phyloP scores from a whole-genome alignment of 2,797 vertebrate genomes.

The Gymnoscopelus braueri region DNA sequence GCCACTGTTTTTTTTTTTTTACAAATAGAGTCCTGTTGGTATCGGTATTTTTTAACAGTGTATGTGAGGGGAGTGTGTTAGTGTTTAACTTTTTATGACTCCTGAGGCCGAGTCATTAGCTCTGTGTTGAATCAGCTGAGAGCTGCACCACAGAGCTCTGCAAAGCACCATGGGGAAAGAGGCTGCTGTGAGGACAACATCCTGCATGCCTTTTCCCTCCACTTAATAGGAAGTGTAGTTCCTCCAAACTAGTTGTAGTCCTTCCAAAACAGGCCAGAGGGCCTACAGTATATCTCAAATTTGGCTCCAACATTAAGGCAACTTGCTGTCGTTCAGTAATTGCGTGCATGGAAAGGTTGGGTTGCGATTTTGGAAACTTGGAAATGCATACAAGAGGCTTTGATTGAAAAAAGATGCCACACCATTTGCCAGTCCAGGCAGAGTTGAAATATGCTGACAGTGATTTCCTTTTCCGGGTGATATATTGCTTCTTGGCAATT shows the following conservation, averaged over 20 bases:
- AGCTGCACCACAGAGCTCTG: constrained; percentile 4
- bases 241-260: neutral
- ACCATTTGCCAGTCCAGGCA: constrained; percentile 1
- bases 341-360: constrained; percentile 17
- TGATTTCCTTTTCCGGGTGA: constrained; percentile 20
- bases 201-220: neutral
- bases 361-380: constrained; percentile 42
- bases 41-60: neutral
- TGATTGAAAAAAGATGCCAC: constrained; percentile 24
- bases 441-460: constrained; percentile 16
- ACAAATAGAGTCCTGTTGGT: too few relatives aligned
- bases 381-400: constrained; percentile 7
- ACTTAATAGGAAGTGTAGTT: constrained; percentile 41
- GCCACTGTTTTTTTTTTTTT: too few relatives aligned
- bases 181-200: constrained; percentile 42
- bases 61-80: constrained; percentile 9
- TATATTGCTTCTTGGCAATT: constrained; percentile 8
- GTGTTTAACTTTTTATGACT: constrained; percentile 37
- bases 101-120: constrained; percentile 32
- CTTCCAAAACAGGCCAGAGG: neutral
- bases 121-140: constrained; percentile 56
- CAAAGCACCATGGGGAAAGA: neutral
- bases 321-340: constrained; percentile 19
- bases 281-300: neutral
- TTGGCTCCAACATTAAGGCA: constrained; percentile 40